A percentile compares a stretch with the other conserved stretches of the same genome.
Conservation (phyloP, 1,140 invertebrate species). For the Stratiolaelaps scimitus region DNA sequence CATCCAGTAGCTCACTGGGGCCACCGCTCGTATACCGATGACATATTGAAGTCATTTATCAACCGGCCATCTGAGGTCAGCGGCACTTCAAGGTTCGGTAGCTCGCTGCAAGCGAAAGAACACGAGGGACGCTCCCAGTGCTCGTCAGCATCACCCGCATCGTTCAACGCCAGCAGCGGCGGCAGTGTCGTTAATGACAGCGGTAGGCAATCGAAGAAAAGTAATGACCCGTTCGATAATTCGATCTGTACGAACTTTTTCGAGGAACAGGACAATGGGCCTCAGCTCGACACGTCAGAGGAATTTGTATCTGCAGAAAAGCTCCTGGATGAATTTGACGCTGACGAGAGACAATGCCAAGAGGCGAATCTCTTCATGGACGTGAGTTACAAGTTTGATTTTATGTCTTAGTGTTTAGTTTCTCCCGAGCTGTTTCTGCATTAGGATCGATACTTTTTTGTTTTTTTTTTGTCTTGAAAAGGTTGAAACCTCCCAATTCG, state of each 20-base stretch:
- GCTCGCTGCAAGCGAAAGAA: too few species aligned
- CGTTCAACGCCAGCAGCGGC: too few species aligned
- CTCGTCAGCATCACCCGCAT: neutral
- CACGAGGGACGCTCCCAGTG: too few species aligned
- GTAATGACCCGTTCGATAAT: slow-evolving; percentile 3
- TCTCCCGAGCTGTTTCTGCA: too few species aligned
- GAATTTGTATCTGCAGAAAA: slow-evolving; percentile 14
- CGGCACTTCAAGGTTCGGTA: neutral
- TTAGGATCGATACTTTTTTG: too few species aligned
- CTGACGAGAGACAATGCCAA: slow-evolving; percentile 16
- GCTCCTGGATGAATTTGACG: slow-evolving; percentile 7
- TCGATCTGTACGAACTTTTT: neutral
- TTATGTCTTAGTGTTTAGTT: too few species aligned
- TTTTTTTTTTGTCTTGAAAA: too few species aligned
- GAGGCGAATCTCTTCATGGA: slow-evolving; percentile 19
- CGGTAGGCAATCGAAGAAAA: neutral
- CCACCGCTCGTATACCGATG: slow-evolving; percentile 7
- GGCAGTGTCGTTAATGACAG: neutral
- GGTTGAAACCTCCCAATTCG: too few species aligned
- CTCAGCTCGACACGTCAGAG: neutral
- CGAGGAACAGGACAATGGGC: neutral
- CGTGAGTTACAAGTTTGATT: too few species aligned
- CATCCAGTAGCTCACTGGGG: neutral
- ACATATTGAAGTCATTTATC: slow-evolving; percentile 15
- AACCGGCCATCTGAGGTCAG: neutral